Conservation (phyloP, 2,888 invertebrate genomes). For the Chrysolina oricalcia region DNA sequence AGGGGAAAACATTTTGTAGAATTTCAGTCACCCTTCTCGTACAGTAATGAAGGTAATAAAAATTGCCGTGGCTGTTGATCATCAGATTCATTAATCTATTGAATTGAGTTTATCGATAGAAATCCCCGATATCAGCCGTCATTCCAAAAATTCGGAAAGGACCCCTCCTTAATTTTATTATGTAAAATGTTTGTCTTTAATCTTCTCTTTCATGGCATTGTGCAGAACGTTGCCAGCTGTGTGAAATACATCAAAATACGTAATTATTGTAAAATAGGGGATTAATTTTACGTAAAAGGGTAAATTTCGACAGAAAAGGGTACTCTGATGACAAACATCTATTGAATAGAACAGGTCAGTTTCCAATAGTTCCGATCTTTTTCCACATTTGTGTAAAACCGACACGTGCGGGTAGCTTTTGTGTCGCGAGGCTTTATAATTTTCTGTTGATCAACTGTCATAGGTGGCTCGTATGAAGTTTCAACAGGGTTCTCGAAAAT, state of each 20-base stretch:
- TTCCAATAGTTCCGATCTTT: slow-evolving; percentile 48
- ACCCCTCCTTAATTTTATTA: slow-evolving; percentile 47
- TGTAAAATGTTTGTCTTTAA: slow-evolving; percentile 66
- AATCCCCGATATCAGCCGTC: slow-evolving; percentile 41
- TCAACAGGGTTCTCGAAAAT: background rate
- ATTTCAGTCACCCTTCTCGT: slow-evolving; percentile 25
- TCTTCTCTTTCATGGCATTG: slow-evolving; percentile 62
- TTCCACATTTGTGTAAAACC: slow-evolving; percentile 64
- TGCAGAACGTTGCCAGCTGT: slow-evolving; percentile 66
- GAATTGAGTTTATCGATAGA: slow-evolving; percentile 23
- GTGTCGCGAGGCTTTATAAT: slow-evolving; percentile 58
- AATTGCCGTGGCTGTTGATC: slow-evolving; percentile 26
- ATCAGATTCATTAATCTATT: slow-evolving; percentile 25
- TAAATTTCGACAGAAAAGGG: slow-evolving; percentile 68
- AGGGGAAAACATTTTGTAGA: slow-evolving; percentile 11
- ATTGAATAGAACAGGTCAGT: slow-evolving; percentile 59
- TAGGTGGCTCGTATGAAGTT: slow-evolving; percentile 2
- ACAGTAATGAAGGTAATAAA: slow-evolving; percentile 18
- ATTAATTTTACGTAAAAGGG: slow-evolving; percentile 71
- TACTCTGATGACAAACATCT: slow-evolving; percentile 68
- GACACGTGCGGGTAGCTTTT: slow-evolving; percentile 58
- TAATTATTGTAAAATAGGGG: slow-evolving; percentile 72
- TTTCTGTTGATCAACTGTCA: slow-evolving; percentile 37
- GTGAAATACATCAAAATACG: slow-evolving; percentile 68
- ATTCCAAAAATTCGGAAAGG: slow-evolving; percentile 43